Evolutionary conservation across 2,888 invertebrate species (phyloP), one percentile per base, ranked within the genome.

Genomic region (Cheilosia impressa): DNA sequence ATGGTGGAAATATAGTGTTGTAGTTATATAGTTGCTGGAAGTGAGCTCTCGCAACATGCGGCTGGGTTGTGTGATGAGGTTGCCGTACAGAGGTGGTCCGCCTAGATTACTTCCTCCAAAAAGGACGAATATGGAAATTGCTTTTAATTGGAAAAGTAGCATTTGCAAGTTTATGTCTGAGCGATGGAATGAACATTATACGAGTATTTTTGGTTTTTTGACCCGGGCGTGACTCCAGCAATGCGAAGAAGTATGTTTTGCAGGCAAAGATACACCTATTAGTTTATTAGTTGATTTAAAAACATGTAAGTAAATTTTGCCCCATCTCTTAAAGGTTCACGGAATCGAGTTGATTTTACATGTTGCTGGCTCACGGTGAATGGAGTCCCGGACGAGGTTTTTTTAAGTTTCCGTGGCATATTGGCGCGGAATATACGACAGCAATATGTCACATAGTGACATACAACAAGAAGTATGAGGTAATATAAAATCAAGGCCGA

Each of bases 131-230:
- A 69, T 79, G 73, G 73, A 84, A 84, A 79, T 79, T 84, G 83
- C 27, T 69, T 69, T 79, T 84, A 84, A 84, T 84, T 84, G 83
- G 83, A 57, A 78, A 62, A 83, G 72, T 72, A 72, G 82, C 77
- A 68, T 75, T 80, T 63, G 22, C 62, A 34, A 75, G 57, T 68
- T 81, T 57, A 63, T 55, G 41, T 31, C n/a, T 53, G 50, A 31
- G 43, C 53, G 27, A 19, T 22, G 65, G 60, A 65, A 17, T 72
- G 43, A 38, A 19, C 31, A 52, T 50, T 43, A 3, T 19, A n/a
- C n/a, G n/a, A n/a, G n/a, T n/a, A 10, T 53, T 66, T 31, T 31
- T 31, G 27, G 31, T 31, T 31, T 31, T 31, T 60, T 66, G 72
- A 73, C 19, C 52, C 19, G 41, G 10, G 24, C 60, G 60, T 60